Conservation (phyloP, 1,140 invertebrate species). For the Drosophila kohkoa region DNA sequence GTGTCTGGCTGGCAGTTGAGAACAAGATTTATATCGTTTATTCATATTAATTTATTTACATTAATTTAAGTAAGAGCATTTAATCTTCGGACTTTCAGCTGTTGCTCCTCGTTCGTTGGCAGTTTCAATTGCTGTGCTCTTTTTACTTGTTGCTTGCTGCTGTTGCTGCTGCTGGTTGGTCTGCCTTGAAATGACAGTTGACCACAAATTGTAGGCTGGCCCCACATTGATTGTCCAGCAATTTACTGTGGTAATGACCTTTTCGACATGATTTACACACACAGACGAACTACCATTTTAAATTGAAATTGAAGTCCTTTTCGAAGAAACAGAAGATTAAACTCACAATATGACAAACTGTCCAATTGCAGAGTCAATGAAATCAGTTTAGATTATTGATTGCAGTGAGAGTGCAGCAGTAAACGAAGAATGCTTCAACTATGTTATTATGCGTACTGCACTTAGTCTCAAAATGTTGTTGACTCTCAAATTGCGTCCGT, state of each 20-base stretch:
- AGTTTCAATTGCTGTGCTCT: slow-evolving; percentile 8
- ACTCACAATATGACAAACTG: background rate
- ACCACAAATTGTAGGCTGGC: slow-evolving; percentile 51
- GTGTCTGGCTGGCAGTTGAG: too few species aligned
- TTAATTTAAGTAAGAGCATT: slow-evolving; percentile 16
- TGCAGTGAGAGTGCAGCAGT: background rate
- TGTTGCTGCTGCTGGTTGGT: too few species aligned
- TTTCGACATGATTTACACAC: slow-evolving; percentile 39
- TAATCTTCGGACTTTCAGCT: background rate
- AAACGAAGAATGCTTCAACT: background rate
- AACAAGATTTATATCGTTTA: background rate
- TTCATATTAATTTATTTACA: slow-evolving; percentile 8
- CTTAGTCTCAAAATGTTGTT: slow-evolving; percentile 23
- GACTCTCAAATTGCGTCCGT: slow-evolving; percentile 16
- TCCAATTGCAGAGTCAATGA: background rate
- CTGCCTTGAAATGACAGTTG: slow-evolving; percentile 34
- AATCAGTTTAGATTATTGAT: background rate
- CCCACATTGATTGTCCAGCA: slow-evolving; percentile 30
- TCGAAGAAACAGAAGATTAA: background rate
- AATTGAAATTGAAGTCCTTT: slow-evolving; percentile 15
- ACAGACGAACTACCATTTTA: slow-evolving; percentile 31
- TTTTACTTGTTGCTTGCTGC: slow-evolving; percentile 44
- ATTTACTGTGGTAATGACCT: slow-evolving; percentile 48
- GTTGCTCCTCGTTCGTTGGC: background rate
- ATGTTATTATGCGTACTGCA: slow-evolving; percentile 33